Evolutionary conservation across 2,113 vertebrate genomes (phyloP), one percentile per base, ranked within the genome.

Genomic region (Tonatia bakeri): DNA sequence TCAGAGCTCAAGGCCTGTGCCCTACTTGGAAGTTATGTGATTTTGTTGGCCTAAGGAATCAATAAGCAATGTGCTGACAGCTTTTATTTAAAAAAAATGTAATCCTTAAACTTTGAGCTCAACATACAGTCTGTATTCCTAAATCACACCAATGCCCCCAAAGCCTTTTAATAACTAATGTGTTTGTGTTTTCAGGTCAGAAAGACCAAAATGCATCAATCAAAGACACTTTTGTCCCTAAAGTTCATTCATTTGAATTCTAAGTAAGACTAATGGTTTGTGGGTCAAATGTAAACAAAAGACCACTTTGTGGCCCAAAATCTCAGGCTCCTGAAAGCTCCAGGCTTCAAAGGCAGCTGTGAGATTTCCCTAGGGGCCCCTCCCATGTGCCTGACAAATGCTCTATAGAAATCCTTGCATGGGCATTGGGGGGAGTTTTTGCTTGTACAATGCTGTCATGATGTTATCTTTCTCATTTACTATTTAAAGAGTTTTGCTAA

Each of bases 401-500:
- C 59, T 81, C 65, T 73, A 85, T 70, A 67, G 24, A 95, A 92
- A 93, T 95, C 15, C 61, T 26, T 77, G 76, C 52, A 72, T 56
- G 72, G 64, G 16, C 3, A 4, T 45, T 0, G 4, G 52, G 43
- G 43, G 76, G 43, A 87, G 80, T 38, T 90, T 92, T 90, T 94
- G 45, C 72, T 97, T 95, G 26, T 92, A 80, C 69, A 80, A 19
- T 64, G 52, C 70, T 95, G 83, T 89, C 73, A 91, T 72, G 52
- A 90, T 79, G 43, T 96, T 91, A 90, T 75, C 79, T 97, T 98
- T 89, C 43, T 91, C 56, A 52, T 91, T 93, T 92, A 84, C 90
- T 90, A 77, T 96, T 96, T 95, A 94, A 94, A 91, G 59, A 95
- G 16, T 90, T 92, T 94, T 87, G 6, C 96, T 96, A 59, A 93